These are phyloP conservation scores for Clamator glandarius DNA, from an alignment of 2,797 vertebrate species.

Conservation along the genomic window DNA sequence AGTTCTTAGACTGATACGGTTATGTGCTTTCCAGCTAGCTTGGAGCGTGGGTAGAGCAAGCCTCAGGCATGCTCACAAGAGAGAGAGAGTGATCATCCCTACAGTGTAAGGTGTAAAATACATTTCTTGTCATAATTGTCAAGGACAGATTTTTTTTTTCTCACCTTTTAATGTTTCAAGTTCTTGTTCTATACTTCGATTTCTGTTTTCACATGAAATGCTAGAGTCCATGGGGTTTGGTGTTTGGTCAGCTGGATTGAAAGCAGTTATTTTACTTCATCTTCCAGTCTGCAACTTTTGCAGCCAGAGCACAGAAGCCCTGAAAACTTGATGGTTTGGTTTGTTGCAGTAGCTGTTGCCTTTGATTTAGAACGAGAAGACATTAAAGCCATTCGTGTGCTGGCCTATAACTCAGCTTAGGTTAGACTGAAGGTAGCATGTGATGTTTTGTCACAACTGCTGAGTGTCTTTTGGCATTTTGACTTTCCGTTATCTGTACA, in stretches of 20 bases:
- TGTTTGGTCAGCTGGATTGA: not conserved
- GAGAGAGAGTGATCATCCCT: not conserved
- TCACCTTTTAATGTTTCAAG: not conserved
- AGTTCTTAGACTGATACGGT: not conserved
- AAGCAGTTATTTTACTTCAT: not conserved
- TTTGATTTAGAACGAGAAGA: not conserved
- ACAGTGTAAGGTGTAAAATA: not conserved
- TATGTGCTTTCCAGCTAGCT: not conserved
- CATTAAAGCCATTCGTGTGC: not conserved
- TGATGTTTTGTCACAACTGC: not conserved
- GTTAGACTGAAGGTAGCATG: not conserved
- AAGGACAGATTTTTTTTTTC: not conserved
- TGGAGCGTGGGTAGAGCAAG: not conserved
- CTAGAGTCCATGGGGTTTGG: not conserved
- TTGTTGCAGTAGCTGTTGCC: not conserved
- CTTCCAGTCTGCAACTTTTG: not conserved
- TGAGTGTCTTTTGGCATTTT: not conserved
- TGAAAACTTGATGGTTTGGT: not conserved
- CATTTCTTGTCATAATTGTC: not conserved
- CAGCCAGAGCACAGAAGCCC: not conserved
- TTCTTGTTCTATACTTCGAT: not conserved
- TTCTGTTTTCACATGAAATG: not conserved
- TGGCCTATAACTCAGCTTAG: not conserved
- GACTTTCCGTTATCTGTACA: not conserved
- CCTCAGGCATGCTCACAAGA: not conserved